Evolutionary conservation across 2,113 vertebrate genomes (phyloP), one percentile per base, ranked within the genome.

Genomic region (Lophotis ruficrista): DNA sequence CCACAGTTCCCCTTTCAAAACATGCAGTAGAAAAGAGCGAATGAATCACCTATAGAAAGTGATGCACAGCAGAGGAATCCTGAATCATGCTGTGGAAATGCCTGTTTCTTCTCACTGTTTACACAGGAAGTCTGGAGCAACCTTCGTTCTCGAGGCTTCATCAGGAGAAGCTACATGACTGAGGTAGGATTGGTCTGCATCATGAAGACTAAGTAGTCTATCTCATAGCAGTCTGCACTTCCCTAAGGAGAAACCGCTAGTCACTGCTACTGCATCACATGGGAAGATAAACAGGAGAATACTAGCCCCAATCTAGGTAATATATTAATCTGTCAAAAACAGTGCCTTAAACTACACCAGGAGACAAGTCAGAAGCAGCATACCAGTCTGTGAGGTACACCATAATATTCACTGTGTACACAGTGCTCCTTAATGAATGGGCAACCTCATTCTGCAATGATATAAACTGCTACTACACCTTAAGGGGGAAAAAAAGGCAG

Each of bases 41-140:
- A 91, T 79, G 37, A 94, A 91, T 94, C 94, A 81, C 58, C 72
- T 56, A 30, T 28, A 81, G 54, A 81, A 96, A 82, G 43, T 30
- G 35, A 94, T 35, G 38, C 69, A 53, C 60, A 89, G 48, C 38
- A 81, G 57, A 78, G 24, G 69, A 95, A 95, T 71, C 69, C 69
- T 95, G 87, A 97, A 91, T 96, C 95, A 95, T 0, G 1, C 43
- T 45, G 56, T 75, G 80, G 68, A 96, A 94, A 91, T 75, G 61
- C 35, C 61, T 27, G 4, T 69, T 88, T 95, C 53, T 91, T 64
- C 76, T 80, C 72, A 68, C 48, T 28, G 72, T 41, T 61, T 68
- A 48, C 45, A 84, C 56, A 82, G 33, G 69, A 81, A 78, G 38
- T 31, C 91, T 69, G 60, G 31, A 93, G 64, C 21, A 73, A 90